Conservation (phyloP, 1,140 invertebrate genomes). For the Aphelenchoides fujianensis region DNA sequence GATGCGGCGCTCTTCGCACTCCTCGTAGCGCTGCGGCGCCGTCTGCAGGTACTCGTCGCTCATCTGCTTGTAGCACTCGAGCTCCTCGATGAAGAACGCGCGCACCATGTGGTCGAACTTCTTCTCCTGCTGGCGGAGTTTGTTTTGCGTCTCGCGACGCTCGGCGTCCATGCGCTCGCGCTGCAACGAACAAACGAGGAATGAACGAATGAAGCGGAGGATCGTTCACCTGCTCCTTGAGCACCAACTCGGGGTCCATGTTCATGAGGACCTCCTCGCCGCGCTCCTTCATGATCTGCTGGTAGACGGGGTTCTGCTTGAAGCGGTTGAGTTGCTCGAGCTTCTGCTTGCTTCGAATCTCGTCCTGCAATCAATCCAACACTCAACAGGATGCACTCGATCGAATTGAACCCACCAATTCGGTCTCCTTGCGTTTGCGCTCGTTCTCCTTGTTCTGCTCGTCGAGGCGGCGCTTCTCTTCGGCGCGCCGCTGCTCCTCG, state of each 20-base stretch:
- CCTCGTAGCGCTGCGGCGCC: slow-evolving; percentile 40
- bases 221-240: slow-evolving; percentile 53
- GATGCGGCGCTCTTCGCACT: slow-evolving; percentile 51
- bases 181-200: slow-evolving; percentile 22
- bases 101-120: slow-evolving; percentile 60
- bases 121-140: slow-evolving; percentile 59
- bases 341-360: slow-evolving; percentile 29
- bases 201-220: slow-evolving; percentile 24
- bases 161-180: slow-evolving; percentile 49
- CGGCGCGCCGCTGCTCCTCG: slow-evolving; percentile 54
- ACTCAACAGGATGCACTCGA: background rate
- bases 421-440: slow-evolving; percentile 43
- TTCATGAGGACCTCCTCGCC: slow-evolving; percentile 50
- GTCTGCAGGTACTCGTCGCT: slow-evolving; percentile 29
- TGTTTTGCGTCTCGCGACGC: slow-evolving; percentile 42
- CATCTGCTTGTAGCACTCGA: slow-evolving; percentile 45
- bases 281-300: slow-evolving; percentile 55
- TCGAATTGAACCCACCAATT: slow-evolving; percentile 40
- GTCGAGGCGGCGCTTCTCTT: slow-evolving; percentile 57
- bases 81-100: slow-evolving; percentile 60
- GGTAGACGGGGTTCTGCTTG: slow-evolving; percentile 48
- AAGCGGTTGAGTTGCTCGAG: slow-evolving; percentile 31
- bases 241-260: slow-evolving; percentile 57
- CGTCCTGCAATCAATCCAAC: slow-evolving; percentile 33
- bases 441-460: slow-evolving; percentile 58